Conservation (phyloP, 2,888 invertebrate genomes). For the Melanargia galathea region DNA sequence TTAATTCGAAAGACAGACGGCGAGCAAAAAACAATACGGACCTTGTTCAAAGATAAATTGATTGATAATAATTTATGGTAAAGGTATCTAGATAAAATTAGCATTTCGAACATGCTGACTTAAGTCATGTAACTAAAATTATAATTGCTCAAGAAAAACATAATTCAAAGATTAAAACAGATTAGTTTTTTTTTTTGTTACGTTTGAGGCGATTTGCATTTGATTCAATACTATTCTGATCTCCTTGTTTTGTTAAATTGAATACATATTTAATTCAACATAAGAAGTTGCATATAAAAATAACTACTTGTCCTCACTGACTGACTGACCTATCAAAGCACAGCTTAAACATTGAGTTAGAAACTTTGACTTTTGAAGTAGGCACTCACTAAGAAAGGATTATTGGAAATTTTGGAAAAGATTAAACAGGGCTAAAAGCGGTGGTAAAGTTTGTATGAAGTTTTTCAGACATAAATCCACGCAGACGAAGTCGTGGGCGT, state of each 20-base stretch:
- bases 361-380: no score
- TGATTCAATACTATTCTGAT: not conserved
- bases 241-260: not conserved
- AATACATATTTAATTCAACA: no score
- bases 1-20: slow-evolving; percentile 7
- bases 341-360: no score
- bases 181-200: not conserved
- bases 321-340: no score
- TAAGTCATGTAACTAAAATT: not conserved
- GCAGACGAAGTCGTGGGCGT: no score
- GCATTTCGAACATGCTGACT: slow-evolving; percentile 4
- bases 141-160: not conserved
- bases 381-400: no score
- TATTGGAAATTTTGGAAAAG: not conserved
- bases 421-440: no score
- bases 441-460: no score
- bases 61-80: slow-evolving; percentile 12
- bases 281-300: no score
- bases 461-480: no score
- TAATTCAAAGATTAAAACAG: not conserved
- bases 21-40: slow-evolving; percentile 3
- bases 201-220: not conserved
- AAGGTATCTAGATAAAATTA: slow-evolving; percentile 6
- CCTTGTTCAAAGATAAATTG: slow-evolving; percentile 3
- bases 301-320: no score